Evolutionary conservation across 2,888 invertebrate species (phyloP), one percentile per base, ranked within the genome.

Genomic region (Ochropleura plecta): DNA sequence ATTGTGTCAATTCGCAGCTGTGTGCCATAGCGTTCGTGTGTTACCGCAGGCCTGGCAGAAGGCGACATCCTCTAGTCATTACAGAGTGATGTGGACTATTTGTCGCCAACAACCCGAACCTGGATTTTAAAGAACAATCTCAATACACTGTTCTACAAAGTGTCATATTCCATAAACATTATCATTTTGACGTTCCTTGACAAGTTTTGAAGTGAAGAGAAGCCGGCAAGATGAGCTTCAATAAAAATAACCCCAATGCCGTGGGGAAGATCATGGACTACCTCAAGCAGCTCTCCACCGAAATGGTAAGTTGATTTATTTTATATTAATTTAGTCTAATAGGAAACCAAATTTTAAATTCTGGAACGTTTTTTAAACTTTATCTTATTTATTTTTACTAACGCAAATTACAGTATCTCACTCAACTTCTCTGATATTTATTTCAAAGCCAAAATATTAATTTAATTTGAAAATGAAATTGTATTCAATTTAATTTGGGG

Each of bases 181-280:
- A 93, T 87, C 95, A 95, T 88, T 95, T 95, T 85, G 92, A 94
- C 93, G 95, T 96, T 90, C 95, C 95, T 89, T 95, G 95, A 95
- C 89, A 86, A 86, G 87, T 89, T 86, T 77, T 87, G 73, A 85
- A 79, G 63, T 79, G 82, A 82, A 78, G 80, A 89, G 88, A 91
- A 91, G 88, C 83, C 89, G 85, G 89, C 93, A 96, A 94, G 91
- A 96, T 96, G 96, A 96, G 96, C 89, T 96, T 96, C 90, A 96
- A 96, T 89, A 96, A 96, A 92, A 95, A 96, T 86, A 96, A 96
- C 90, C 95, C 96, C 89, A 96, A 96, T 87, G 92, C 96, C 57
- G 90, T 96, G 95, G 96, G 95, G 93, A 96, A 96, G 90, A 93
- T 96, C 83, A 95, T 96, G 96, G 96, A 93, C 86, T 96, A 95